Conservation (phyloP, 2,113 vertebrate genomes). For the Seriola dumerili region DNA sequence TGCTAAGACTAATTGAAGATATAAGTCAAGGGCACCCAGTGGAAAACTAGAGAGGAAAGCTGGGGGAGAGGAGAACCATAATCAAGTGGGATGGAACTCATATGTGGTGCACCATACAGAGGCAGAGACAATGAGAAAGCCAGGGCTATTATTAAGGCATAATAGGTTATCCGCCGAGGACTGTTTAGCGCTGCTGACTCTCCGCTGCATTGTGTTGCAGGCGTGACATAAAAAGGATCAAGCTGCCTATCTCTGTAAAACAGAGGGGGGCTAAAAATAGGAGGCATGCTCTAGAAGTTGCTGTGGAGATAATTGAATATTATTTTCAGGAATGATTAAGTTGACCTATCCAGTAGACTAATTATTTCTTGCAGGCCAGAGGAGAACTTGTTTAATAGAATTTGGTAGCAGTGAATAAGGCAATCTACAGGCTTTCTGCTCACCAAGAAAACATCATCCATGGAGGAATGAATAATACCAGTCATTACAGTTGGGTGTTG, state of each 20-base stretch:
- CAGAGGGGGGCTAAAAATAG: slow-evolving; percentile 82
- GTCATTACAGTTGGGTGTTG: slow-evolving; percentile 48
- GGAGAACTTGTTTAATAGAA: slow-evolving; percentile 82
- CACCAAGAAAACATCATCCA: slow-evolving; percentile 58
- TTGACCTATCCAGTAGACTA: slow-evolving; percentile 86
- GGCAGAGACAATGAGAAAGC: slow-evolving; percentile 67
- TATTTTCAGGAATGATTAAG: slow-evolving; percentile 88
- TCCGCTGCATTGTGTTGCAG: slow-evolving; percentile 73
- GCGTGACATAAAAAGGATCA: slow-evolving; percentile 76
- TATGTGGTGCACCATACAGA: slow-evolving; percentile 50
- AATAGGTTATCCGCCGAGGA: slow-evolving; percentile 69
- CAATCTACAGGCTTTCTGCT: slow-evolving; percentile 59
- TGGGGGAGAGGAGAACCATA: slow-evolving; percentile 43
- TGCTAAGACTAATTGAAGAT: slow-evolving; percentile 74
- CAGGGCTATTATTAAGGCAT: slow-evolving; percentile 74
- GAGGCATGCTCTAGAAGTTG: slow-evolving; percentile 80
- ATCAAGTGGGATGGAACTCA: slow-evolving; percentile 59
- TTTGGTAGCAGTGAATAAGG: slow-evolving; percentile 78
- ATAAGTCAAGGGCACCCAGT: slow-evolving; percentile 66
- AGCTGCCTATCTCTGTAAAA: slow-evolving; percentile 79
- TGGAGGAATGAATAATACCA: slow-evolving; percentile 62
- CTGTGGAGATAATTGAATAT: slow-evolving; percentile 86
- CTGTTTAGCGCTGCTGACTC: slow-evolving; percentile 68
- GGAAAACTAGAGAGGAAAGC: slow-evolving; percentile 51
- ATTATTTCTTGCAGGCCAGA: slow-evolving; percentile 83